These are phyloP conservation scores for Mythimna ferrago DNA, from an alignment of 2,888 invertebrate species.

Conservation along the genomic window DNA sequence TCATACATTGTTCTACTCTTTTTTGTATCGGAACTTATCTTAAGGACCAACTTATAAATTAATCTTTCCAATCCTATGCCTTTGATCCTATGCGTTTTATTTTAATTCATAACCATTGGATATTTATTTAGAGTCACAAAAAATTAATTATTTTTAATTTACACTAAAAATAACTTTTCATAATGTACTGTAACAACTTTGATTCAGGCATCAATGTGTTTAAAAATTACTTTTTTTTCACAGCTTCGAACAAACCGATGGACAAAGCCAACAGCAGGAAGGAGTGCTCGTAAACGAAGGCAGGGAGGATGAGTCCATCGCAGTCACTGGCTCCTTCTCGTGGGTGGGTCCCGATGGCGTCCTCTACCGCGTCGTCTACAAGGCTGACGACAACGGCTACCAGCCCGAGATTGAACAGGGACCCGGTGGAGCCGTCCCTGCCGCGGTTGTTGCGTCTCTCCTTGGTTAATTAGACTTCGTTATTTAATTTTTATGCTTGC, in stretches of 20 bases:
- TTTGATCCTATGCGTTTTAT: no score
- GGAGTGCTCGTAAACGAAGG: slow-evolving; percentile 78
- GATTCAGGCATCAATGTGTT: background rate
- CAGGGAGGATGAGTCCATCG: slow-evolving; percentile 69
- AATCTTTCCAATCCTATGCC: no score
- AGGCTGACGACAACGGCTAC: slow-evolving; percentile 88
- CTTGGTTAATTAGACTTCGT: slow-evolving; percentile 54
- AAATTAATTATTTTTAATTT: no score
- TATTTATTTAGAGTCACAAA: background rate
- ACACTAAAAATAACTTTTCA: background rate
- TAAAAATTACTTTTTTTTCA: slow-evolving; percentile 14
- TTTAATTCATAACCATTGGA: no score
- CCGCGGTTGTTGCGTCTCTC: slow-evolving; percentile 58
- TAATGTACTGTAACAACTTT: background rate
- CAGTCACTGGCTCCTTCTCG: slow-evolving; percentile 78
- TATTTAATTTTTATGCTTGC: slow-evolving; percentile 37
- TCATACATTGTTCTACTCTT: slow-evolving; percentile 1
- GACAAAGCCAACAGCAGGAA: slow-evolving; percentile 80
- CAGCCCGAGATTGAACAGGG: slow-evolving; percentile 76
- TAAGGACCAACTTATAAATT: background rate
- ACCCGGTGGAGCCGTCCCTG: slow-evolving; percentile 63
- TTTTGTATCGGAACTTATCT: background rate
- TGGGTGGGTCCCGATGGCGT: slow-evolving; percentile 85
- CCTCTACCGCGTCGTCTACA: slow-evolving; percentile 82
- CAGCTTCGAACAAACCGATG: slow-evolving; percentile 86